These are phyloP conservation scores for Penaeus monodon DNA, from an alignment of 2,888 invertebrate species.

Conservation along the genomic window DNA sequence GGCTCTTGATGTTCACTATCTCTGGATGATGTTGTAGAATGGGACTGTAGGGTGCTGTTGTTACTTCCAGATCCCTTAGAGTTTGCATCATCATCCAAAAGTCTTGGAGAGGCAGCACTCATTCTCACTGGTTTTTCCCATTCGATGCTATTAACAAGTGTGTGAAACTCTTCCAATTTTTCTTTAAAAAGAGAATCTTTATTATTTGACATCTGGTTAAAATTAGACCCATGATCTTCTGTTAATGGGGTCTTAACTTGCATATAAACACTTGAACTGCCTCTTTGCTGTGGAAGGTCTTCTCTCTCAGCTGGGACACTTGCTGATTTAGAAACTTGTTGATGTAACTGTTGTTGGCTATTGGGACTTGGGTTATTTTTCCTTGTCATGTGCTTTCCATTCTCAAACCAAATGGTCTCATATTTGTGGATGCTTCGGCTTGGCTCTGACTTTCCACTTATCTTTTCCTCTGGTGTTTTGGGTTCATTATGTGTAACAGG, in stretches of 20 bases:
- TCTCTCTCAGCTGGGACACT: background rate
- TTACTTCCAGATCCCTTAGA: slow-evolving; percentile 51
- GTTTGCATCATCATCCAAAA: slow-evolving; percentile 40
- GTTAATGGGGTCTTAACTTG: slow-evolving; percentile 2
- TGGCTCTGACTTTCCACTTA: slow-evolving; percentile 2
- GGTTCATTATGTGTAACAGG: slow-evolving; percentile 32
- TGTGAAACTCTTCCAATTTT: slow-evolving; percentile 55
- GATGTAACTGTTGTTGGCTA: slow-evolving; percentile 24
- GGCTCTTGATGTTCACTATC: slow-evolving; percentile 41
- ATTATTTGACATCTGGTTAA: slow-evolving; percentile 44
- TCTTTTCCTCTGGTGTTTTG: slow-evolving; percentile 4
- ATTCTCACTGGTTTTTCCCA: slow-evolving; percentile 25
- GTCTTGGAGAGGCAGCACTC: slow-evolving; percentile 1
- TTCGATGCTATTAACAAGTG: slow-evolving; percentile 46
- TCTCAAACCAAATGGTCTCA: slow-evolving; percentile 65
- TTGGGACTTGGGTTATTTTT: slow-evolving; percentile 32
- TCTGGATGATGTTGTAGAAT: slow-evolving; percentile 40
- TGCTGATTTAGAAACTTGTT: background rate
- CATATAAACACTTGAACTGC: slow-evolving; percentile 19
- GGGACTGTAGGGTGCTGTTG: slow-evolving; percentile 47
- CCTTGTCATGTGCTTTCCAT: slow-evolving; percentile 27
- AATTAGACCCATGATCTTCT: slow-evolving; percentile 42
- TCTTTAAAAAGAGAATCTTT: slow-evolving; percentile 59
- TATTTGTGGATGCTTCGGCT: slow-evolving; percentile 55
- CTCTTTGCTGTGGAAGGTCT: background rate